Percentiles rank a stretch among this genome's conserved stretches.
These are phyloP conservation scores for Dyspetes luteomarginatus DNA, from an alignment of 2,888 invertebrate genomes.

Conservation along the genomic window DNA sequence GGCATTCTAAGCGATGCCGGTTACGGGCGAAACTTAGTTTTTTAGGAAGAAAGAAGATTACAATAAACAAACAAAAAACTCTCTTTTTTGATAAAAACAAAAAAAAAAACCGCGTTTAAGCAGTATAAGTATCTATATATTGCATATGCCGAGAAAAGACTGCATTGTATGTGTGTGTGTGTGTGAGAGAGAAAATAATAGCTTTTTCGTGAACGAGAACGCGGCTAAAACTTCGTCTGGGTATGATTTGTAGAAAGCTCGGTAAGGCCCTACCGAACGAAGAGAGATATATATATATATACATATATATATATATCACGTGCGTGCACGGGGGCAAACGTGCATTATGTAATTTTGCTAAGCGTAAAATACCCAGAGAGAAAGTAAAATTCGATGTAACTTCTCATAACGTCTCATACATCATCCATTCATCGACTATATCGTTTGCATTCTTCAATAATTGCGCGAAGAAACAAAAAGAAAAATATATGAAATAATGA, in stretches of 20 bases:
- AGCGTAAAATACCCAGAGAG: slow-evolving; percentile 47
- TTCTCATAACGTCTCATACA: slow-evolving; percentile 33
- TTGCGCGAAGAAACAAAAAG: background rate
- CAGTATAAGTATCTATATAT: slow-evolving; percentile 62
- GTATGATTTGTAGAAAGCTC: slow-evolving; percentile 45
- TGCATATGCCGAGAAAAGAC: slow-evolving; percentile 70
- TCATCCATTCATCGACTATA: slow-evolving; percentile 46
- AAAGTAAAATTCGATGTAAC: slow-evolving; percentile 50
- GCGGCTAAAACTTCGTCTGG: slow-evolving; percentile 6
- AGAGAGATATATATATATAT: slow-evolving; percentile 59
- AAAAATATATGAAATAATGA: slow-evolving; percentile 17
- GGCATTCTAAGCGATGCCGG: slow-evolving; percentile 68
- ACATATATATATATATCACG: slow-evolving; percentile 47
- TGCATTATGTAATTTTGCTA: slow-evolving; percentile 63
- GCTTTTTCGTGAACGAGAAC: slow-evolving; percentile 44
- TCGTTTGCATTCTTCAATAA: slow-evolving; percentile 39
- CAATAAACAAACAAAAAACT: slow-evolving; percentile 28
- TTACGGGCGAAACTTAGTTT: slow-evolving; percentile 56
- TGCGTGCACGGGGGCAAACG: slow-evolving; percentile 63
- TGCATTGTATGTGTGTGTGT: slow-evolving; percentile 62
- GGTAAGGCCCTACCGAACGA: slow-evolving; percentile 52
- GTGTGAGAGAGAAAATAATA: slow-evolving; percentile 27
- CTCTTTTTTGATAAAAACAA: slow-evolving; percentile 29
- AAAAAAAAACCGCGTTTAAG: slow-evolving; percentile 51
- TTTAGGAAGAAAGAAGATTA: slow-evolving; percentile 42